phyloP scores from a whole-genome alignment of 1,140 invertebrate species.

The Ceratosolen fusciceps region DNA sequence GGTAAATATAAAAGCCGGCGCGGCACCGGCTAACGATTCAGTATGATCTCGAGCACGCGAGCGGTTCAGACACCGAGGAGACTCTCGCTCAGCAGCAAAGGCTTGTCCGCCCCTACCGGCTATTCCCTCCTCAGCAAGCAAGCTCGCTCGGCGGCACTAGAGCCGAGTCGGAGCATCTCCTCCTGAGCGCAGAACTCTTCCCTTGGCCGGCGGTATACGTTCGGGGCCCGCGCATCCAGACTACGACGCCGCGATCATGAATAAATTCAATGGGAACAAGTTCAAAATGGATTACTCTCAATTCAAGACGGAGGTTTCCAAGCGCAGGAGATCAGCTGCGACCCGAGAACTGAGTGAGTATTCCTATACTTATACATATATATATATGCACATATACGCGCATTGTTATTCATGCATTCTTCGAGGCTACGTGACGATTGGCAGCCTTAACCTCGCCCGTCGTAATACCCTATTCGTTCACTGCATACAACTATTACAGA shows the following conservation, averaged over 20 bases:
- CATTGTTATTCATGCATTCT: no score
- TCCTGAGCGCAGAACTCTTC: no score
- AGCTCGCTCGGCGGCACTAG: no score
- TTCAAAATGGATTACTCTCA: constrained; percentile 63
- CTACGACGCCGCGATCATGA: background rate
- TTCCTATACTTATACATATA: no score
- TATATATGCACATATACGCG: no score
- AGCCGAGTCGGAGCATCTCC: no score
- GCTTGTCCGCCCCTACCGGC: background rate
- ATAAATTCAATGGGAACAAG: constrained; percentile 44
- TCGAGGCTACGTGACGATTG: no score
- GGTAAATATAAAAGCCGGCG: constrained; percentile 66
- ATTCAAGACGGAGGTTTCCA: constrained; percentile 65
- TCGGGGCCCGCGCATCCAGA: background rate
- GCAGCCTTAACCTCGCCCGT: no score
- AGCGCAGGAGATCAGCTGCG: constrained; percentile 59
- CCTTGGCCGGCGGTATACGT: no score
- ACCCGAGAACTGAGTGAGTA: constrained; percentile 68
- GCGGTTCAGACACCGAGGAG: background rate
- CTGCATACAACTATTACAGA: no score
- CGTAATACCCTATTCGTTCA: no score
- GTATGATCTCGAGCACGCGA: constrained; percentile 52
- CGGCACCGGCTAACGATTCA: constrained; percentile 56
- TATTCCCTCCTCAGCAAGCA: background rate
- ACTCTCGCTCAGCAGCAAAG: background rate